Evolutionary conservation across 2,113 vertebrate species (phyloP).

Genomic region (Piaya cayana): DNA sequence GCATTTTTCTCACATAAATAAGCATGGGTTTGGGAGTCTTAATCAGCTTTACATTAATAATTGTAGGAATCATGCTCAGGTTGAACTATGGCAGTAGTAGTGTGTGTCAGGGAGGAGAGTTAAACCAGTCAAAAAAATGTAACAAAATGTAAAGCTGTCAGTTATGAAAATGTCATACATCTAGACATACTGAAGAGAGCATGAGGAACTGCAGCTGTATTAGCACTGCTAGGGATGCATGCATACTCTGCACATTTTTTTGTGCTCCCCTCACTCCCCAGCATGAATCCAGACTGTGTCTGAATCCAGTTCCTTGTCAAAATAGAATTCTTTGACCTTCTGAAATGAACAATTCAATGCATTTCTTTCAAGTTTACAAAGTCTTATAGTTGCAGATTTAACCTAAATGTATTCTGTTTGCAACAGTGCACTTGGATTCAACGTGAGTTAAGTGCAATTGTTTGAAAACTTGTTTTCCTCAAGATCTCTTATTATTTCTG

Average conservation of each 20-base stretch:
- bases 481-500: not conserved
- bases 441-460: not conserved
- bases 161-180: too few species aligned
- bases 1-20: not conserved
- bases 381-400: not conserved
- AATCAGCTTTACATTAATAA: not conserved
- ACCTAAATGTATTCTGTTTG: not conserved
- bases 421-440: not conserved
- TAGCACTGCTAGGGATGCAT: not conserved
- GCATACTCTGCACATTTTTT: not conserved
- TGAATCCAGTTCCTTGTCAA: not conserved
- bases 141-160: not conserved
- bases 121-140: not conserved
- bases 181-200: not conserved
- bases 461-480: not conserved
- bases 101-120: not conserved
- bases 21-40: not conserved
- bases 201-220: not conserved
- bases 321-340: not conserved
- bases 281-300: not conserved
- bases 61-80: not conserved
- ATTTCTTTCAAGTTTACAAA: not conserved
- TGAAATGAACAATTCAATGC: not conserved
- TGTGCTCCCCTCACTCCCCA: not conserved
- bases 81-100: not conserved